Percentiles rank a stretch among this genome's conserved stretches.
These are phyloP conservation scores for Macroramphosus scolopax DNA, from an alignment of 2,797 vertebrate genomes.

Conservation along the genomic window DNA sequence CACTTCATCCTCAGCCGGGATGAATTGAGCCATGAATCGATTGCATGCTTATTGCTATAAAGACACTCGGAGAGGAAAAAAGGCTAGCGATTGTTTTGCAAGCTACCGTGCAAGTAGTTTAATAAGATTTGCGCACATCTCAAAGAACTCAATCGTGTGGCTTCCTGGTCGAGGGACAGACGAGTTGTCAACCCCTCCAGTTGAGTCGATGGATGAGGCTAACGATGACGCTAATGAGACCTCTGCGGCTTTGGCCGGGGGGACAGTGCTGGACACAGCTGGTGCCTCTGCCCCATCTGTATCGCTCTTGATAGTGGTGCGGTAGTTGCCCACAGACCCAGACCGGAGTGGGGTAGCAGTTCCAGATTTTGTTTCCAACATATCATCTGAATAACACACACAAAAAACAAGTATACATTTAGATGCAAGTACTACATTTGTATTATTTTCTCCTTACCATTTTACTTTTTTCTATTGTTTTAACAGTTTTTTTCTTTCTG, in stretches of 20 bases:
- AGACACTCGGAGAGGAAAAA: slow-evolving; percentile 86
- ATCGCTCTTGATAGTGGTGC: slow-evolving; percentile 86
- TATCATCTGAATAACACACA: slow-evolving; percentile 82
- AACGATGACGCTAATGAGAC: slow-evolving; percentile 89
- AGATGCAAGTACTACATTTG: too few species aligned
- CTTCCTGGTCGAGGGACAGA: slow-evolving; percentile 89
- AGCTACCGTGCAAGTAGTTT: slow-evolving; percentile 98
- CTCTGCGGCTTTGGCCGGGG: slow-evolving; percentile 81
- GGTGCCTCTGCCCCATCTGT: slow-evolving; percentile 75
- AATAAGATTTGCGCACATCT: slow-evolving; percentile 99
- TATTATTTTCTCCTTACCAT: too few species aligned
- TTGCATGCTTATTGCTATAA: slow-evolving; percentile 98
- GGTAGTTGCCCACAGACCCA: slow-evolving; percentile 89
- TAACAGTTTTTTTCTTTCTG: too few species aligned
- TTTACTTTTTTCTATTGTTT: too few species aligned
- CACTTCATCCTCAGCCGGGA: slow-evolving; percentile 81
- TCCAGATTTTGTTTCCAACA: slow-evolving; percentile 91
- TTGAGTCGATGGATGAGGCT: slow-evolving; percentile 90
- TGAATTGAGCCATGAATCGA: slow-evolving; percentile 86
- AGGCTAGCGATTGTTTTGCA: slow-evolving; percentile 75
- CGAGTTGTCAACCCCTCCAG: slow-evolving; percentile 69
- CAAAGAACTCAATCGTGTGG: slow-evolving; percentile 98
- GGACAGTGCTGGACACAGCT: slow-evolving; percentile 54
- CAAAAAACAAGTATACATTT: background rate
- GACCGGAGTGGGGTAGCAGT: slow-evolving; percentile 92